phyloP scores from a whole-genome alignment of 2,888 invertebrate species.

The Scelioninae gen. 1 region DNA sequence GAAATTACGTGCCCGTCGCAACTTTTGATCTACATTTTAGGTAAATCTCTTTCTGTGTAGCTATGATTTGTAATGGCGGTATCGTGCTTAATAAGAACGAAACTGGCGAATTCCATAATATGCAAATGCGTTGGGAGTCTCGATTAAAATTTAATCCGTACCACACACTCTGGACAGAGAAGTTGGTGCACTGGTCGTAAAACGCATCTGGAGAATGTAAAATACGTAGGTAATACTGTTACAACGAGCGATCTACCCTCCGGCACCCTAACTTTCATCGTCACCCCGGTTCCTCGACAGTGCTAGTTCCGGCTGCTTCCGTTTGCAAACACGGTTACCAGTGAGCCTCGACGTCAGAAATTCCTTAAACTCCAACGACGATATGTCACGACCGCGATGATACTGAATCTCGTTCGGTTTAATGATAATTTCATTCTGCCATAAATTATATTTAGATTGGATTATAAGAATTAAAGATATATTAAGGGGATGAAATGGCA shows the following conservation, averaged over 20 bases:
- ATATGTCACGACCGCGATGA: conserved; percentile 38
- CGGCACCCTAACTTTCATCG: conserved; percentile 71
- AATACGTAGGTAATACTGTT: conserved; percentile 74
- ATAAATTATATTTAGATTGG: conserved; percentile 49
- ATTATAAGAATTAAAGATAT: conserved; percentile 28
- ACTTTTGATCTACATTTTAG: conserved; percentile 53
- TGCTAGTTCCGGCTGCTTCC: conserved; percentile 63
- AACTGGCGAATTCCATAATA: conserved; percentile 67
- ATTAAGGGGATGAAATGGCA: background rate
- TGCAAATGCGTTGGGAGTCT: conserved; percentile 69
- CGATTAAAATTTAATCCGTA: conserved; percentile 73
- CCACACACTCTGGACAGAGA: conserved; percentile 70
- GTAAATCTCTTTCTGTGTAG: conserved; percentile 50
- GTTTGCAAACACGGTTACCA: conserved; percentile 64
- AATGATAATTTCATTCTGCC: conserved; percentile 47
- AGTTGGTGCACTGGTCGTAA: conserved; percentile 72
- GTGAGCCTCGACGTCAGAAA: conserved; percentile 48
- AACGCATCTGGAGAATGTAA: conserved; percentile 75
- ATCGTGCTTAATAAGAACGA: conserved; percentile 67
- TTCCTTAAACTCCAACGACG: conserved; percentile 63
- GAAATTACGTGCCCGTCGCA: conserved; percentile 42
- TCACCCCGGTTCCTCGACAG: conserved; percentile 58
- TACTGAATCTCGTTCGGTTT: conserved; percentile 38
- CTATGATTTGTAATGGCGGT: conserved; percentile 61
- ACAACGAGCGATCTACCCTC: conserved; percentile 72